A percentile compares a stretch with the other conserved stretches of the same genome.
Evolutionary conservation across 2,797 vertebrate species (phyloP).

Genomic region (Astyanax mexicanus): DNA sequence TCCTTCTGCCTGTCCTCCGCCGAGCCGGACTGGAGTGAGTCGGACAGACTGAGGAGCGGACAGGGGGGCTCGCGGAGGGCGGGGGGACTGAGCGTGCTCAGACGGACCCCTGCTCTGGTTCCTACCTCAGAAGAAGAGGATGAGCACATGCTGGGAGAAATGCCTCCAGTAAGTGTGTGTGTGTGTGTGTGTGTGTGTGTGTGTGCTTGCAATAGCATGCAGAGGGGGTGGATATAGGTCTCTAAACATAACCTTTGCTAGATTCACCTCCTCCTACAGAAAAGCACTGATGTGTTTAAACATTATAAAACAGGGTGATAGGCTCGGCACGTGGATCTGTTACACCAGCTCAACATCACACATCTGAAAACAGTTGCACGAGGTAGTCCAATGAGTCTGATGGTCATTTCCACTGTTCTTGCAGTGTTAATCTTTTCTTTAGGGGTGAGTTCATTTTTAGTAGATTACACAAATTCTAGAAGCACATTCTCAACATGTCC

Average conservation of each 20-base stretch:
- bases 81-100: slow-evolving; percentile 69
- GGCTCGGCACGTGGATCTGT: background rate
- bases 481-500: no score
- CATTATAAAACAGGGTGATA: slow-evolving; percentile 26
- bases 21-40: slow-evolving; percentile 59
- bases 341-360: background rate
- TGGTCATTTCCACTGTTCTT: background rate
- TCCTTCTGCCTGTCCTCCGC: slow-evolving; percentile 87
- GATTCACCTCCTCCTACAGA: slow-evolving; percentile 51
- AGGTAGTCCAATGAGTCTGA: background rate
- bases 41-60: slow-evolving; percentile 59
- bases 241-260: slow-evolving; percentile 42
- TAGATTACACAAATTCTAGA: background rate
- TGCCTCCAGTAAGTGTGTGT: slow-evolving; percentile 63
- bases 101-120: slow-evolving; percentile 76
- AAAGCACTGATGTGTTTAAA: slow-evolving; percentile 38
- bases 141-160: slow-evolving; percentile 69
- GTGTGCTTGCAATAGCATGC: slow-evolving; percentile 4
- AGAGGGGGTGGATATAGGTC: slow-evolving; percentile 36
- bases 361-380: background rate
- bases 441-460: background rate
- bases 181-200: slow-evolving; percentile 16
- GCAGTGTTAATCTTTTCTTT: no score
- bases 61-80: slow-evolving; percentile 67
- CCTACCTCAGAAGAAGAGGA: slow-evolving; percentile 80